Base-by-base conservation (phyloP, 2,888 invertebrate species). In the Rhingia campestris region DNA sequence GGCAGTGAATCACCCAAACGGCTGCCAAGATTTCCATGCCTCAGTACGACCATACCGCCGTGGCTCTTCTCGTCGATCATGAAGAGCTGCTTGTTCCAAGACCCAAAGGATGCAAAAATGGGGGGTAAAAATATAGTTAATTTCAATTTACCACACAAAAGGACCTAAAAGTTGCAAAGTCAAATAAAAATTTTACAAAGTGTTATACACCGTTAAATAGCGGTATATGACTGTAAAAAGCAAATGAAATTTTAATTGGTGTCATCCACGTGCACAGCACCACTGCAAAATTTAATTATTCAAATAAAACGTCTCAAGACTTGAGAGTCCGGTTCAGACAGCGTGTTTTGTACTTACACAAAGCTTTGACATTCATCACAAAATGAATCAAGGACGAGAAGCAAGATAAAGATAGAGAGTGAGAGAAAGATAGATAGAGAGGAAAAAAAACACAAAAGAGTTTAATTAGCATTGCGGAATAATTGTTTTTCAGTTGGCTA, bases 51-150 rank as follows among this genome's bases (percentile, higher is more conserved):
- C 86, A 92, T 92, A 41, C 92, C 92, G 33, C 92, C 92, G 61
- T 93, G 93, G 61, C 93, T 93, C 85, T 93, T 91, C 87, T 94
- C 94, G 89, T 95, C 91, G 88, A 92, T 91, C 91, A 91, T 91
- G 77, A 92, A 90, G 74, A 91, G 89, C 91, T 91, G 87, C 47
- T 86, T 45, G 75, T 56, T 61, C 53, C 54, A 77, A 9, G 37
- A 41, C 35, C n/a, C 5, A 4, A 7, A 10, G 6, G 14, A 43
- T 4, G 32, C 35, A 70, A 9, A 74, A 30, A 59, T 32, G 32
- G 63, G 14, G 59, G 30, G 49, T 61, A 53, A 35, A 45, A 14
- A 3, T 10, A 66, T 56, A 69, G 81, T 81, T 77, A 76, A 80
- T 76, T 64, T 70, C 45, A 75, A 73, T 70, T 58, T 49, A 49